phyloP scores from a whole-genome alignment of 2,113 vertebrate genomes.

The Ciconia boyciana region DNA sequence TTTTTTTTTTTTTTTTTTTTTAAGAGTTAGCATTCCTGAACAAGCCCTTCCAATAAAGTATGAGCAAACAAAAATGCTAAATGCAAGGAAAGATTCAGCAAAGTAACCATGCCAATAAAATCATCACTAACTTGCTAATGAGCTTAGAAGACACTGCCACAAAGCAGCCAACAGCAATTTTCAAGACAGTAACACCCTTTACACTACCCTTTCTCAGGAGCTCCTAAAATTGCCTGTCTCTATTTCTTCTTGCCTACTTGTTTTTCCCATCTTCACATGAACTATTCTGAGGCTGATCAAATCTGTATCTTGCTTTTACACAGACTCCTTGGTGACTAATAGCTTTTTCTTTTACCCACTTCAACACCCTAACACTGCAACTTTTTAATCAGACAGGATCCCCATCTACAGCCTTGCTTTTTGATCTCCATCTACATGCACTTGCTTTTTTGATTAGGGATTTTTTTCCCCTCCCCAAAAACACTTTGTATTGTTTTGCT shows the following conservation, averaged over 20 bases:
- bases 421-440: background rate
- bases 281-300: background rate
- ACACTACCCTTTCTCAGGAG: background rate
- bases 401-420: background rate
- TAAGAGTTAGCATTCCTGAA: background rate
- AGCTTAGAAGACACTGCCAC: background rate
- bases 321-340: background rate
- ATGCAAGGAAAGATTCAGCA: background rate
- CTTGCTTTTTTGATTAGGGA: background rate
- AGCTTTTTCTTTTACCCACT: background rate
- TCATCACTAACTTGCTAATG: slow-evolving; percentile 19
- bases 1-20: background rate
- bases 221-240: background rate
- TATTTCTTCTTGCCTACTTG: background rate
- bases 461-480: background rate
- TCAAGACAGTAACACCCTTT: background rate
- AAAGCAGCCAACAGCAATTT: slow-evolving; percentile 12
- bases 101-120: background rate
- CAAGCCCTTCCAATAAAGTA: background rate
- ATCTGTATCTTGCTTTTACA: background rate
- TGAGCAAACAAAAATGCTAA: background rate
- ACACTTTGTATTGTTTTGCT: background rate
- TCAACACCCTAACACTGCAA: background rate
- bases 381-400: background rate
- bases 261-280: background rate